Evolutionary conservation across 1,140 invertebrate species (phyloP).

Genomic region (Caerostris darwini): DNA sequence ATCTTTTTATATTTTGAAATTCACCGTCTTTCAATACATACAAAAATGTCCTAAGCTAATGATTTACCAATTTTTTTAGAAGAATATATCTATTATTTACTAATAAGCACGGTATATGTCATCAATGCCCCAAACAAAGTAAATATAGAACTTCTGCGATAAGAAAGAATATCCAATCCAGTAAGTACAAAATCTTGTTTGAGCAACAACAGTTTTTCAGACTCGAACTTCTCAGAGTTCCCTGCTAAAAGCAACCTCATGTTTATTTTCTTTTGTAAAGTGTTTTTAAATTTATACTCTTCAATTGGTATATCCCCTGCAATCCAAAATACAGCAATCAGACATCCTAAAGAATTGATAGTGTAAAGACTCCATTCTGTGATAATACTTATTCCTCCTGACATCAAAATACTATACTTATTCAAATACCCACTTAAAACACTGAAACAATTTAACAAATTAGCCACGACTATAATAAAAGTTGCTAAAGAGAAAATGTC

Average conservation of each 20-base stretch:
- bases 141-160: neutral
- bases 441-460: neutral
- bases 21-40: too few species aligned
- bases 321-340: neutral
- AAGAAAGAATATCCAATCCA: neutral
- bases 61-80: too few species aligned
- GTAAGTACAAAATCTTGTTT: neutral
- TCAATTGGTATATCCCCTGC: neutral
- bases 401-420: neutral
- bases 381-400: neutral
- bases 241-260: neutral
- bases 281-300: neutral
- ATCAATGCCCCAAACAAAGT: neutral
- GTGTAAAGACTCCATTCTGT: neutral
- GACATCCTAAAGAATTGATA: neutral
- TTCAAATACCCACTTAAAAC: neutral
- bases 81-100: neutral
- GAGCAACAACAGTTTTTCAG: neutral
- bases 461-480: neutral
- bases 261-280: neutral
- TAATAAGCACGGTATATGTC: neutral
- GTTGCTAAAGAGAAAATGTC: neutral
- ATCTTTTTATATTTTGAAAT: too few species aligned
- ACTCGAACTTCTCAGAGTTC: neutral
- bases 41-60: too few species aligned